These are phyloP conservation scores for Pseudococcus viburni DNA, from an alignment of 2,888 invertebrate genomes.

Conservation along the genomic window DNA sequence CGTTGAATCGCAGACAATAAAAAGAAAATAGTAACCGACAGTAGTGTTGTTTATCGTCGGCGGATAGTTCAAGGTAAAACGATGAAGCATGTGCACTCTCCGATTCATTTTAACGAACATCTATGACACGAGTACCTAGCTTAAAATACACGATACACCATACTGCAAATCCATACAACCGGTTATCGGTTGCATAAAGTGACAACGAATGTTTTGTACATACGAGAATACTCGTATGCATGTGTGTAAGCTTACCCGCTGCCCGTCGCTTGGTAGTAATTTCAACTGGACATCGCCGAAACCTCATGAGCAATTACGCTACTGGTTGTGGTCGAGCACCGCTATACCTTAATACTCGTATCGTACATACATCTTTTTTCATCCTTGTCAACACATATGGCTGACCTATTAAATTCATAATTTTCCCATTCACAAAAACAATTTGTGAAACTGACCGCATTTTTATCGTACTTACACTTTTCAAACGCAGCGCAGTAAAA, in stretches of 20 bases:
- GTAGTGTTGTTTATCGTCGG: background rate
- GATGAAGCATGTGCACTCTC: constrained; percentile 33
- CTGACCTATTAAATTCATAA: constrained; percentile 42
- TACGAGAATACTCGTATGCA: too few species aligned
- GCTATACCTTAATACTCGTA: background rate
- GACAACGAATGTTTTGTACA: constrained; percentile 28
- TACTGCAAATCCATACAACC: background rate
- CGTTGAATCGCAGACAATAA: constrained; percentile 32
- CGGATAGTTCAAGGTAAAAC: constrained; percentile 55
- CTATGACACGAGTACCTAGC: background rate
- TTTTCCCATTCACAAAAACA: constrained; percentile 36
- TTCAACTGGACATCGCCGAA: constrained; percentile 44
- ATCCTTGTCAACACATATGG: constrained; percentile 38
- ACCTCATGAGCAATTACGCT: constrained; percentile 33
- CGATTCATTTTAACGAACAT: constrained; percentile 60
- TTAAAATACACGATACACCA: background rate
- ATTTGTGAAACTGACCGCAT: constrained; percentile 45
- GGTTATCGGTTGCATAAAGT: constrained; percentile 62
- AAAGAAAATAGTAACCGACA: constrained; percentile 36
- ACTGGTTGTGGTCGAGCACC: background rate
- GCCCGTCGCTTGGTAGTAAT: background rate
- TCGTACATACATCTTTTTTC: constrained; percentile 15
- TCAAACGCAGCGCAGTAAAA: background rate
- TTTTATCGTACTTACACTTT: constrained; percentile 19
- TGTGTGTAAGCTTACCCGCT: background rate